Evolutionary conservation across 2,888 invertebrate species (phyloP).

Genomic region (Plemyria rubiginata): DNA sequence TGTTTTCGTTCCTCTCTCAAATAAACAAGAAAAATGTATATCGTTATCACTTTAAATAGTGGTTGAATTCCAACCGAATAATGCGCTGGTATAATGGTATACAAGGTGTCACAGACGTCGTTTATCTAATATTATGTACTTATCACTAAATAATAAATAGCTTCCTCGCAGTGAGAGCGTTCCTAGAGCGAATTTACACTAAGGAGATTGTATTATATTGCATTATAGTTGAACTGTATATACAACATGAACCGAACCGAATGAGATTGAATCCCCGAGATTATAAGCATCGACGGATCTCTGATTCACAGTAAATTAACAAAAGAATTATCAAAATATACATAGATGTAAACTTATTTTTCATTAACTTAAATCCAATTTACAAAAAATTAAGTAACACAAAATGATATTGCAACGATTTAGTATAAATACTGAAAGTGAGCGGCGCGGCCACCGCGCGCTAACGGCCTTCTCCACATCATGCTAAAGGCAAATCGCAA

Average conservation of each 20-base stretch:
- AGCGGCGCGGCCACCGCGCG: conserved; percentile 49
- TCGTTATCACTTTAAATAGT: conserved; percentile 71
- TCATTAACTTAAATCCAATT: conserved; percentile 74
- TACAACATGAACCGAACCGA: conserved; percentile 65
- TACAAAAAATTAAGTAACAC: conserved; percentile 81
- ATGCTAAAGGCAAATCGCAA: conserved; percentile 54
- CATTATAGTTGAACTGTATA: conserved; percentile 71
- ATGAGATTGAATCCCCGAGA: conserved; percentile 83
- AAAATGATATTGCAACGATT: conserved; percentile 81
- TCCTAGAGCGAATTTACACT: conserved; percentile 81
- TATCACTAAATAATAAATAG: conserved; percentile 84
- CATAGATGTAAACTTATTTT: conserved; percentile 68
- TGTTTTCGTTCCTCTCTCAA: conserved; percentile 83
- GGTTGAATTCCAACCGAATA: conserved; percentile 70
- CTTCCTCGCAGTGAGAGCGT: conserved; percentile 73
- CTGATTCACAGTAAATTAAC: conserved; percentile 57
- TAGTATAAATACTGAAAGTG: conserved; percentile 62
- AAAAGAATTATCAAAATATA: conserved; percentile 72
- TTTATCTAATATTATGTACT: conserved; percentile 74
- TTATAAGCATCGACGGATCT: conserved; percentile 74
- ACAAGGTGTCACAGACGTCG: conserved; percentile 80
- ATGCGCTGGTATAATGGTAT: conserved; percentile 81
- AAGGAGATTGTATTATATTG: conserved; percentile 79
- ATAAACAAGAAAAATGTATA: conserved; percentile 75
- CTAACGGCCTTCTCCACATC: conserved; percentile 43